These are phyloP conservation scores for Nothoprocta pentlandii DNA, from an alignment of 2,113 vertebrate species.

Conservation along the genomic window DNA sequence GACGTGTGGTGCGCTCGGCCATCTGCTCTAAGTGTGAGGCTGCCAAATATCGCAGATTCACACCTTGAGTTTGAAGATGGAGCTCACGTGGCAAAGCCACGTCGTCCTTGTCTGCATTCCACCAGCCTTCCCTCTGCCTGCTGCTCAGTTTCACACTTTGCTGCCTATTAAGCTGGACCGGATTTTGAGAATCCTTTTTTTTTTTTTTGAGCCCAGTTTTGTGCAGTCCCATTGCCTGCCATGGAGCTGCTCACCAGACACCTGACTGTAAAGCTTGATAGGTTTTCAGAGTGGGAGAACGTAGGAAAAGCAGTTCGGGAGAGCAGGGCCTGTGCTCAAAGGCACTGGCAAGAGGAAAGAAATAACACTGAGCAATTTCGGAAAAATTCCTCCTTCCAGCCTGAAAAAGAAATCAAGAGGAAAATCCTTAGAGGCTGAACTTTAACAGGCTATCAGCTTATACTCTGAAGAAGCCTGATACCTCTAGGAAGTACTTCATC, in stretches of 20 bases:
- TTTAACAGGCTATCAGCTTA: slow-evolving; percentile 12
- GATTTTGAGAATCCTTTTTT: background rate
- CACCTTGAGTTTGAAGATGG: slow-evolving; percentile 12
- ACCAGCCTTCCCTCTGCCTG: background rate
- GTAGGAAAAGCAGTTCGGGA: background rate
- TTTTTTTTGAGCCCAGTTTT: background rate
- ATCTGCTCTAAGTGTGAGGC: slow-evolving; percentile 21
- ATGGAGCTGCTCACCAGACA: background rate
- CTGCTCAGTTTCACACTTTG: background rate
- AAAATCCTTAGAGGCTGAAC: slow-evolving; percentile 1
- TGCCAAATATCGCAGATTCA: slow-evolving; percentile 46
- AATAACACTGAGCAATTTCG: background rate
- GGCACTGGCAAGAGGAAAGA: background rate
- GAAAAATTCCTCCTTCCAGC: background rate
- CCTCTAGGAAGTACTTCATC: slow-evolving; percentile 20
- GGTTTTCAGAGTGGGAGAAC: background rate
- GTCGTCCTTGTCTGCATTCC: background rate
- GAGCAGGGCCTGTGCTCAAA: background rate
- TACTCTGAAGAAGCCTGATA: background rate
- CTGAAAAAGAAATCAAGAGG: slow-evolving; percentile 41
- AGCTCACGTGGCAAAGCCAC: slow-evolving; percentile 22
- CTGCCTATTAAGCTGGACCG: background rate
- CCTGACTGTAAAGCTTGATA: background rate
- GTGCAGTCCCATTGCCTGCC: background rate
- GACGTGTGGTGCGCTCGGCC: background rate